phyloP scores from a whole-genome alignment of 2,888 invertebrate species.

The Parnassius smintheus region DNA sequence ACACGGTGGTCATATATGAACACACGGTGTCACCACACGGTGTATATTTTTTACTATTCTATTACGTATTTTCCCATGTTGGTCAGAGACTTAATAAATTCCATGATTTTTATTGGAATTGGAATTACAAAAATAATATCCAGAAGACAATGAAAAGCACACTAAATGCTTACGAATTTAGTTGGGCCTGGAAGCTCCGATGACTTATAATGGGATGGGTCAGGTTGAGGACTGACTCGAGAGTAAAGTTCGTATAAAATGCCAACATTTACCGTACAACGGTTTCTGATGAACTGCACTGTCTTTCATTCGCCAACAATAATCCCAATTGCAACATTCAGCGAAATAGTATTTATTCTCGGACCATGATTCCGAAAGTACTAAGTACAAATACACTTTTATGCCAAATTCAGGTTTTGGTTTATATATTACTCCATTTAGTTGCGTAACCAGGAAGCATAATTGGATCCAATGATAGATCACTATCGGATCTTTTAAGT shows the following conservation, averaged over 20 bases:
- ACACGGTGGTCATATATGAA: no score
- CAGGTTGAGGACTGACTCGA: slow-evolving; percentile 50
- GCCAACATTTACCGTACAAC: slow-evolving; percentile 45
- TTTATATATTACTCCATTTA: slow-evolving; percentile 44
- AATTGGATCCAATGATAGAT: slow-evolving; percentile 43
- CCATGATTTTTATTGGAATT: no score
- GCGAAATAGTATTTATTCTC: slow-evolving; percentile 53
- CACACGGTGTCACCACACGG: no score
- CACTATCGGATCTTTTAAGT: slow-evolving; percentile 42
- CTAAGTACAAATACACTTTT: slow-evolving; percentile 39
- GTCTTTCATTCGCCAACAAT: slow-evolving; percentile 54
- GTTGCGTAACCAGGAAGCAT: slow-evolving; percentile 50
- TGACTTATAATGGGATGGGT: slow-evolving; percentile 48
- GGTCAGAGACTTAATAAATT: no score
- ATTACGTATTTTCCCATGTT: no score
- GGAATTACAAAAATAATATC: no score
- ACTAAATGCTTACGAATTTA: slow-evolving; percentile 32
- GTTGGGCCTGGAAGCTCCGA: slow-evolving; percentile 37
- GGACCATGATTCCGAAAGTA: slow-evolving; percentile 40
- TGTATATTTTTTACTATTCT: no score
- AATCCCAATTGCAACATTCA: slow-evolving; percentile 45
- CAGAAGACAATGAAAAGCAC: no score
- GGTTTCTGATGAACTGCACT: slow-evolving; percentile 38
- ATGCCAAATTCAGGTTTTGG: slow-evolving; percentile 46
- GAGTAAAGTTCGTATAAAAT: slow-evolving; percentile 42